These are phyloP conservation scores for Galbula dea DNA, from an alignment of 2,113 vertebrate species.

Conservation along the genomic window DNA sequence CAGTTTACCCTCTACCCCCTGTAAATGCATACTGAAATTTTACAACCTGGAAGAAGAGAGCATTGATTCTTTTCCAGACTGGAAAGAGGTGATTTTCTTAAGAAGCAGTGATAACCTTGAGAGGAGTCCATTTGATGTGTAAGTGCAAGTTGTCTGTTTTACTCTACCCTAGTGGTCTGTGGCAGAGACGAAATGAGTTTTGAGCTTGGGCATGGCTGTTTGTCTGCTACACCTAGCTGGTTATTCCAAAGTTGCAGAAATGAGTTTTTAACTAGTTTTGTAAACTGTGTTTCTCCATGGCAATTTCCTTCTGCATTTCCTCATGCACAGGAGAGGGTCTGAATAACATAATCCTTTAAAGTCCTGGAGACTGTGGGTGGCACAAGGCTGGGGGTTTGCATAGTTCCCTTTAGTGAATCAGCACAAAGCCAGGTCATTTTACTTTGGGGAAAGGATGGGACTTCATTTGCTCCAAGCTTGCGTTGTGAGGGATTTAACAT, in stretches of 20 bases:
- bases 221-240: not conserved
- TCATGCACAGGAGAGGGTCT: not conserved
- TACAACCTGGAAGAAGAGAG: not conserved
- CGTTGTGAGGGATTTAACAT: not conserved
- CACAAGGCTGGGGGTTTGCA: not conserved
- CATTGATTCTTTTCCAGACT: not conserved
- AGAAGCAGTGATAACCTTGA: not conserved
- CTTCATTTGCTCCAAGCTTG: not conserved
- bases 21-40: not conserved
- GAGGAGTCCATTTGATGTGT: not conserved
- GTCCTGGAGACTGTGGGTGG: not conserved
- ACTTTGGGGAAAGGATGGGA: too few relatives aligned
- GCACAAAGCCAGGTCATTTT: not conserved
- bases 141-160: not conserved
- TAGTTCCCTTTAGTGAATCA: not conserved
- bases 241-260: not conserved
- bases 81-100: not conserved
- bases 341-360: not conserved
- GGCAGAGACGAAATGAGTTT: not conserved
- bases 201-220: not conserved
- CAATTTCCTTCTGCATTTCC: not conserved
- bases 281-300: not conserved
- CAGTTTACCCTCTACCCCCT: not conserved
- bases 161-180: not conserved
- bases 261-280: not conserved